These are phyloP conservation scores for Synanthedon myopaeformis DNA, from an alignment of 2,888 invertebrate genomes.

Conservation along the genomic window DNA sequence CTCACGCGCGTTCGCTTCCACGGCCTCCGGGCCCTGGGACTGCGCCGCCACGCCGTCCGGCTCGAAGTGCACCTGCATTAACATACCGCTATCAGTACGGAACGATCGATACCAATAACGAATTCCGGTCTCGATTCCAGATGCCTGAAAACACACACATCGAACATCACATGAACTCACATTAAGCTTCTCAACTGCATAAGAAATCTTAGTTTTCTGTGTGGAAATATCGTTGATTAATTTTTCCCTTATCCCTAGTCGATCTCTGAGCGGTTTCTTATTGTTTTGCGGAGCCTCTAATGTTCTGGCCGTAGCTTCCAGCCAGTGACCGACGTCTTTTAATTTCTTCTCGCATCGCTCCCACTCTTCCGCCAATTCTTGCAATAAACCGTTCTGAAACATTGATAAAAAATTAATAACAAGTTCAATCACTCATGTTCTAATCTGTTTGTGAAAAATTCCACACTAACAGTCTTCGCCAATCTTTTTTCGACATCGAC, in stretches of 20 bases:
- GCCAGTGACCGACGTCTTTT: constrained; percentile 89
- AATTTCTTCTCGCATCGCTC: constrained; percentile 95
- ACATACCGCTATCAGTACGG: background rate
- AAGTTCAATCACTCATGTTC: background rate
- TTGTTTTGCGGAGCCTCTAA: constrained; percentile 85
- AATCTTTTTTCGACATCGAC: constrained; percentile 86
- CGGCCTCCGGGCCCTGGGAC: constrained; percentile 76
- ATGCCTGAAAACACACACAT: constrained; percentile 1
- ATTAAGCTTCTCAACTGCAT: constrained; percentile 91
- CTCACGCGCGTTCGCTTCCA: constrained; percentile 78
- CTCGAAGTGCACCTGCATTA: constrained; percentile 84
- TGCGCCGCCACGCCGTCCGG: constrained; percentile 86
- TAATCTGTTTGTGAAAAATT: too few species aligned
- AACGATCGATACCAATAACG: background rate
- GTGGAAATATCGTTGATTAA: constrained; percentile 87
- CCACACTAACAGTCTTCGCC: constrained; percentile 80
- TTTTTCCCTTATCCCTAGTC: constrained; percentile 87
- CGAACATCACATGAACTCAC: constrained; percentile 54
- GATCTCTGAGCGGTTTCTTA: constrained; percentile 89
- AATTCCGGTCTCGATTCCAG: background rate
- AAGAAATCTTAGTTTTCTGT: constrained; percentile 88
- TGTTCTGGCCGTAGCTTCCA: constrained; percentile 84
- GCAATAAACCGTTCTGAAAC: constrained; percentile 84
- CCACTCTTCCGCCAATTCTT: constrained; percentile 95
- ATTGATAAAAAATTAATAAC: constrained; percentile 6